These are phyloP conservation scores for Zonitis immaculata DNA, from an alignment of 2,888 invertebrate genomes.

Conservation along the genomic window DNA sequence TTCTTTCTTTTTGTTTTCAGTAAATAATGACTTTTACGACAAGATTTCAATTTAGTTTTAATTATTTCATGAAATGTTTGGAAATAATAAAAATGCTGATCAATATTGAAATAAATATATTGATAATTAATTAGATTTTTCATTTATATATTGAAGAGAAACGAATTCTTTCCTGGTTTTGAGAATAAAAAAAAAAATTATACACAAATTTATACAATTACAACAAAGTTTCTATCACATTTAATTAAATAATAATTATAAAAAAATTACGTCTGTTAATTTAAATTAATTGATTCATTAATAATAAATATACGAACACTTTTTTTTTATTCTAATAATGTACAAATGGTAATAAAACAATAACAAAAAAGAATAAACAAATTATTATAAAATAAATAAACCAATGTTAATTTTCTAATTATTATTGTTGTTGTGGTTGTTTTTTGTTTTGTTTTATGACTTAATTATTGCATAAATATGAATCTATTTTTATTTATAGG, in stretches of 20 bases:
- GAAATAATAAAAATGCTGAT: background rate
- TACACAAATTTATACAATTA: background rate
- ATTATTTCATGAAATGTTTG: background rate
- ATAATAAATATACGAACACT: conserved; percentile 16
- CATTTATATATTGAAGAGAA: background rate
- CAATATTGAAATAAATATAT: background rate
- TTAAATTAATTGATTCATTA: background rate
- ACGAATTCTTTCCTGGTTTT: background rate
- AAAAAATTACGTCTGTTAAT: conserved; percentile 13
- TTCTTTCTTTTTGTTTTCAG: background rate
- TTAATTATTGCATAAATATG: conserved; percentile 4
- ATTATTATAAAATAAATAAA: conserved; percentile 11
- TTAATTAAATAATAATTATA: background rate
- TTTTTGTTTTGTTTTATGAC: too few relatives aligned
- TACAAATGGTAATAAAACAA: conserved; percentile 13
- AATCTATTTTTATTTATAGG: conserved; percentile 3
- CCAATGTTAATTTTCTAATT: conserved; percentile 17
- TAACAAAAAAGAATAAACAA: conserved; percentile 12
- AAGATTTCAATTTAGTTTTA: background rate
- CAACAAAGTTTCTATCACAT: background rate
- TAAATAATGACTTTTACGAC: background rate
- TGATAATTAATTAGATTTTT: background rate
- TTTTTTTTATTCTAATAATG: conserved; percentile 12
- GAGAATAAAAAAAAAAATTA: background rate
- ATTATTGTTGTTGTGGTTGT: background rate